Evolutionary conservation across 1,140 invertebrate species (phyloP), one percentile per base, ranked within the genome.

Genomic region (Bicyclus anynana): DNA sequence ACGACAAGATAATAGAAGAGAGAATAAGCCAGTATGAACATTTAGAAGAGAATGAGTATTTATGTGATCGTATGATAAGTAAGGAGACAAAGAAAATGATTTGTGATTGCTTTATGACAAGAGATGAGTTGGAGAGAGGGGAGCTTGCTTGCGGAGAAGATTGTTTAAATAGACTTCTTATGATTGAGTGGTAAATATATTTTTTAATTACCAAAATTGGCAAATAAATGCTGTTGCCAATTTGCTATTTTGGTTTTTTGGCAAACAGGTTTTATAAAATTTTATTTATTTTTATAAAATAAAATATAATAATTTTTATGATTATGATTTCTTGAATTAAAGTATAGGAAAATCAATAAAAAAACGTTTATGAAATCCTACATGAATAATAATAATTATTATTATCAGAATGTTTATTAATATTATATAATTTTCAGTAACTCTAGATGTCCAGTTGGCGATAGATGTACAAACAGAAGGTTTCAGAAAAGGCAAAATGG

Each of bases 131-230:
- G 54, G 91, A 93, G 26, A 88, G 94, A 58, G 96, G 96, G 1
- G 94, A 97, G 81, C 87, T 93, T 20, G 97, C 96, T 26, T 99
- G 98, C 90, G 96, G 96, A 0, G 96, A 97, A 76, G 97, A 99
- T 86, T 99, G 98, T 90, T 91, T 99, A 4, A 99, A 99, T 90
- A 93, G 97, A 79, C 92, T 99, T 79, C 92, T 99, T 4, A 97
- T 99, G 94, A 99, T 99, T 81, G 98, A 99, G 93, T 99, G 98
- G 96, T 97, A 91, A 90, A 80, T 26, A 52, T 52, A 17, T 4
- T 5, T 16, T 38, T 38, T 16, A 9, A n/a, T 38, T 38, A 14
- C n/a, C 10, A 44, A 12, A 2, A 3, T 35, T 35, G 12, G 12
- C 33, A 2, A 35, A n/a, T n/a, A n/a, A n/a, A n/a, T n/a, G n/a